Conservation (phyloP, 2,797 vertebrate species). For the Poecilia gillii region DNA sequence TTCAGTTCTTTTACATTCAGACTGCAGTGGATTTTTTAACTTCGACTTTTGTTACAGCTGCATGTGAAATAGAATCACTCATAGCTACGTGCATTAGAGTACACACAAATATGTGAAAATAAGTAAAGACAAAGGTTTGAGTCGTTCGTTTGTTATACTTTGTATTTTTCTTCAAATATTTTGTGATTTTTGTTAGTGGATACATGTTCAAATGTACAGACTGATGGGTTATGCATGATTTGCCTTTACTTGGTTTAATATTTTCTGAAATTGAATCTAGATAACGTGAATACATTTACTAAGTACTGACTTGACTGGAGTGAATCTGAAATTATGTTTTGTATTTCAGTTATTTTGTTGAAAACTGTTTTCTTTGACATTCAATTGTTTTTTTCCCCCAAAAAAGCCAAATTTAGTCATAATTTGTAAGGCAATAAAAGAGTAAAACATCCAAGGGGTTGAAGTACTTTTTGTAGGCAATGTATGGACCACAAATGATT, state of each 20-base stretch:
- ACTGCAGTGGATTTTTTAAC: neutral
- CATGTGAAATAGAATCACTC: neutral
- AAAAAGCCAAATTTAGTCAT: neutral
- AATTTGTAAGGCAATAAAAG: neutral
- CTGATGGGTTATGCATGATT: neutral
- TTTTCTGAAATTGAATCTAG: neutral
- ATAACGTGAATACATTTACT: neutral
- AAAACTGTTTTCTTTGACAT: neutral
- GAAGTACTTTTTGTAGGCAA: too few relatives aligned
- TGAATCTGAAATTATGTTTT: neutral
- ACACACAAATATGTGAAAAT: neutral
- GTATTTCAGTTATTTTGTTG: neutral
- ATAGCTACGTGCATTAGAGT: neutral
- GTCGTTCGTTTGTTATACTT: neutral
- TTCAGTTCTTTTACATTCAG: neutral
- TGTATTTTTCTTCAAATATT: neutral
- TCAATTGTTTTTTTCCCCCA: neutral
- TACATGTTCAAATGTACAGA: neutral
- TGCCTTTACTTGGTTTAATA: neutral
- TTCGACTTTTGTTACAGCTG: neutral
- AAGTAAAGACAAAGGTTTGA: neutral
- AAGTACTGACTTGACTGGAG: neutral
- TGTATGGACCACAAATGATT: too few relatives aligned
- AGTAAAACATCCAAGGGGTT: neutral
- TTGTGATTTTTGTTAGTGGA: neutral